A percentile compares a stretch with the other conserved stretches of the same genome.
Conservation (phyloP, 2,888 invertebrate genomes). For the Andrena bicolor region DNA sequence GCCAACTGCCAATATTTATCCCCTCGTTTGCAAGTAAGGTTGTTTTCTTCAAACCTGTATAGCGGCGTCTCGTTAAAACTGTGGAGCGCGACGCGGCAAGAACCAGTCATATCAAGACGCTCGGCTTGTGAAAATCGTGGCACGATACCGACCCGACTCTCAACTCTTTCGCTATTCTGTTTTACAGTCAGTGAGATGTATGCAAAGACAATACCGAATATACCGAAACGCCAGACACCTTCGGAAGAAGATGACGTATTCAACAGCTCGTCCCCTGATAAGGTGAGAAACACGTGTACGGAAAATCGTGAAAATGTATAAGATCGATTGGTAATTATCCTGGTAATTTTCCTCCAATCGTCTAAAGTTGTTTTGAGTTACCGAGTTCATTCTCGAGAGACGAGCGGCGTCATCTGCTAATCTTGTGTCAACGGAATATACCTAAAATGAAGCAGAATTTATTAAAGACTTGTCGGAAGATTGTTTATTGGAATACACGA, state of each 20-base stretch:
- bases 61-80: conserved; percentile 54
- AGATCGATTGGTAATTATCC: background rate
- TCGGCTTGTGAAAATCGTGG: conserved; percentile 50
- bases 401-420: too few species aligned
- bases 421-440: too few species aligned
- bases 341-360: background rate
- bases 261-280: conserved; percentile 42
- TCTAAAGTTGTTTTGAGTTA: background rate
- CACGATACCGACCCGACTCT: background rate
- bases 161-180: background rate
- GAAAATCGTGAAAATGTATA: background rate
- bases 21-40: conserved; percentile 8
- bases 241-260: background rate
- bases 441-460: too few species aligned
- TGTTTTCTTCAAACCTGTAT: conserved; percentile 32
- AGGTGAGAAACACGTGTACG: conserved; percentile 42
- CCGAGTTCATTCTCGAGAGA: too few species aligned
- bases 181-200: conserved; percentile 42
- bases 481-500: too few species aligned
- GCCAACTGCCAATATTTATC: conserved; percentile 13
- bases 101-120: conserved; percentile 55
- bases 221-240: background rate
- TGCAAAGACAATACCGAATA: conserved; percentile 9
- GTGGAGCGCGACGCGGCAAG: conserved; percentile 10
- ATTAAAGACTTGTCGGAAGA: too few species aligned